A percentile compares a stretch with the other conserved stretches of the same genome.
phyloP scores from a whole-genome alignment of 1,140 invertebrate species.

The Arion vulgaris region DNA sequence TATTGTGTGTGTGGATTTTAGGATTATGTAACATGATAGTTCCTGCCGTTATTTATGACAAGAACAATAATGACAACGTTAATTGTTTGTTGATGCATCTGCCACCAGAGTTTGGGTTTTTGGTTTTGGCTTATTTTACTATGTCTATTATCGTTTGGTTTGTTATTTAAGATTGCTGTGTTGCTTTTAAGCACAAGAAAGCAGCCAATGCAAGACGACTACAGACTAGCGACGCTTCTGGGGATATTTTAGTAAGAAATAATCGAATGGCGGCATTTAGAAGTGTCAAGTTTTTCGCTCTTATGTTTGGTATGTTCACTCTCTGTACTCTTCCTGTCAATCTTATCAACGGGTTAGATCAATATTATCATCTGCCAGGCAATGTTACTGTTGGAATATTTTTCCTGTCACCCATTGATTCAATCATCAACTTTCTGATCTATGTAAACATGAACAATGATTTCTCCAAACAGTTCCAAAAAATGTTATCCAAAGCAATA shows the following conservation, averaged over 20 bases:
- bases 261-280: not conserved
- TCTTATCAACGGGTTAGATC: not conserved
- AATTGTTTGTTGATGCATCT: no score
- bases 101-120: not conserved
- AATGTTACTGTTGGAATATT: not conserved
- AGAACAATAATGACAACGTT: not conserved
- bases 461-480: not conserved
- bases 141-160: not conserved
- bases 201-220: not conserved
- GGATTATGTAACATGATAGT: not conserved
- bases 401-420: not conserved
- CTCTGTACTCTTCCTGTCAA: not conserved
- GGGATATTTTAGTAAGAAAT: not conserved
- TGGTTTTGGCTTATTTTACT: not conserved
- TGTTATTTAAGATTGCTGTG: not conserved
- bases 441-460: not conserved
- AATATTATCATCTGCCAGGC: not conserved
- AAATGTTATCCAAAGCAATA: not conserved
- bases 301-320: not conserved
- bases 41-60: not conserved
- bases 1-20: not conserved
- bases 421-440: not conserved
- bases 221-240: not conserved
- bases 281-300: conserved; percentile 7
- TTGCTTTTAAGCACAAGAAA: not conserved